Evolutionary conservation across 1,140 invertebrate genomes (phyloP).

Genomic region (Caerostris darwini): DNA sequence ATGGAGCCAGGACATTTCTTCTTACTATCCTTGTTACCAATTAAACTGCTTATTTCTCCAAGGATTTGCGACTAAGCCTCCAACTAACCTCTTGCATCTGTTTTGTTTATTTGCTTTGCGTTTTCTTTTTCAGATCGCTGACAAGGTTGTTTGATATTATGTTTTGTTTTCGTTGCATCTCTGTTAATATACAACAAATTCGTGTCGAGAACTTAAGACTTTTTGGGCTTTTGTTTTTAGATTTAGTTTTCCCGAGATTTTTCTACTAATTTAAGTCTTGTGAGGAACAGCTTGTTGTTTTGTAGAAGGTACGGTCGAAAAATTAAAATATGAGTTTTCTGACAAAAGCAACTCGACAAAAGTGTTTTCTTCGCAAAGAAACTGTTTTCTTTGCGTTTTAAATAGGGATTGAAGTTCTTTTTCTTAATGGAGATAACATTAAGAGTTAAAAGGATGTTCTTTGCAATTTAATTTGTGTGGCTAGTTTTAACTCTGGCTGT

Average conservation of each 20-base stretch:
- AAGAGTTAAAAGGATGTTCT: too few species aligned
- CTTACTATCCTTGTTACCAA: background rate
- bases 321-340: background rate
- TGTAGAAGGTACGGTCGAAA: background rate
- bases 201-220: background rate
- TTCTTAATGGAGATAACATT: too few species aligned
- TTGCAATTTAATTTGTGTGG: too few species aligned
- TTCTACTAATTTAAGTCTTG: background rate
- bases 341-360: background rate
- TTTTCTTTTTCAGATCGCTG: background rate
- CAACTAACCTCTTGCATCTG: background rate
- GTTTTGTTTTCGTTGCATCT: background rate
- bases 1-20: background rate
- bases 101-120: background rate
- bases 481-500: too few species aligned
- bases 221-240: background rate
- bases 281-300: background rate
- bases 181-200: background rate
- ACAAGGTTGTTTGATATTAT: background rate
- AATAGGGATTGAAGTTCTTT: too few species aligned
- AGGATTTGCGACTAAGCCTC: background rate
- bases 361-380: too few species aligned
- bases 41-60: slow-evolving; percentile 1
- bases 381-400: too few species aligned
- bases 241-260: background rate